These are phyloP conservation scores for Reticulitermes speratus DNA, from an alignment of 1,140 invertebrate species.

Conservation along the genomic window DNA sequence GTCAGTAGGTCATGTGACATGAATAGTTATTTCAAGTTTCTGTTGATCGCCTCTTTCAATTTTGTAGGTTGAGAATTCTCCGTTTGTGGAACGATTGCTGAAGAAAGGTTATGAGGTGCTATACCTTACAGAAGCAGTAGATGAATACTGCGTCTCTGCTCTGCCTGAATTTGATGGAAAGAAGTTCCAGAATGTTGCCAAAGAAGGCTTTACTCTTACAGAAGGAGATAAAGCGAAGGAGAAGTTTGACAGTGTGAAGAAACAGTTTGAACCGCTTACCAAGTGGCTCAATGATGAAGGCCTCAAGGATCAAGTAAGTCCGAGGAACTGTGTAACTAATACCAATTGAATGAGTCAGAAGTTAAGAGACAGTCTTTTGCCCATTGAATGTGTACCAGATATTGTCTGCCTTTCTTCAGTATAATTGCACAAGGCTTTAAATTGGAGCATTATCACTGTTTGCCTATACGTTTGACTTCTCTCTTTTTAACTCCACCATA, in stretches of 20 bases:
- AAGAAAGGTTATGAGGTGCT: constrained; percentile 96
- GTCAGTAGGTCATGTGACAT: too few relatives aligned
- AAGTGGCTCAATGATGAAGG: constrained; percentile 88
- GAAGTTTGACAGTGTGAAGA: constrained; percentile 75
- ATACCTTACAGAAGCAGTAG: constrained; percentile 94
- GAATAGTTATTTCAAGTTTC: too few relatives aligned
- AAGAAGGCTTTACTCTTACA: constrained; percentile 91
- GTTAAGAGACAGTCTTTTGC: background rate
- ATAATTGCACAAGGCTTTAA: too few relatives aligned
- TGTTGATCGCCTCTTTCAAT: too few relatives aligned
- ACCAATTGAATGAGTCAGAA: background rate
- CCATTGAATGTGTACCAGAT: too few relatives aligned
- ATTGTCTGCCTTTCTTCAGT: too few relatives aligned
- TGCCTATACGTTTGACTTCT: too few relatives aligned
- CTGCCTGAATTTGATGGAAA: constrained; percentile 99
- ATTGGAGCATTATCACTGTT: too few relatives aligned
- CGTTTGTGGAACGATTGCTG: constrained; percentile 92
- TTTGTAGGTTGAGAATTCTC: constrained; percentile 75
- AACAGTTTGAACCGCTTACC: constrained; percentile 84
- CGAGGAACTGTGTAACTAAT: background rate
- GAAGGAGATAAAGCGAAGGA: constrained; percentile 78
- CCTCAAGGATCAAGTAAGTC: constrained; percentile 77
- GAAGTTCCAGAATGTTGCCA: constrained; percentile 99
- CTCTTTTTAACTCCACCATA: too few relatives aligned
- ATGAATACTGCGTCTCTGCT: constrained; percentile 96